phyloP scores from a whole-genome alignment of 2,797 vertebrate species.

The Garrulus glandarius region DNA sequence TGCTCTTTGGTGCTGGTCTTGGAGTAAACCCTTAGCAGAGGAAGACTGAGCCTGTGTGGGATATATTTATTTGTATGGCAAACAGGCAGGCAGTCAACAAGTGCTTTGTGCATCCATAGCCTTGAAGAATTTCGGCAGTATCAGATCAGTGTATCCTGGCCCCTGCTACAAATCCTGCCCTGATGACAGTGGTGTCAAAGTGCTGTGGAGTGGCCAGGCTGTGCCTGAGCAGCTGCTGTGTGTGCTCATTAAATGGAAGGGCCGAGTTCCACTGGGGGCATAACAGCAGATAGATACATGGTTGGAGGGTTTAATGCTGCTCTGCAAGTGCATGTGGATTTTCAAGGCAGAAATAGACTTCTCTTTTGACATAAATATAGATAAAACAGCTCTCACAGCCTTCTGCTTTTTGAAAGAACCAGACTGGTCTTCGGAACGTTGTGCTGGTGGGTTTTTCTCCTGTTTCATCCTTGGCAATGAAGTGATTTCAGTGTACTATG shows the following conservation, averaged over 20 bases:
- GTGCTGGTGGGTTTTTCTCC: neutral
- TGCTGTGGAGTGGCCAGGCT: neutral
- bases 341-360: neutral
- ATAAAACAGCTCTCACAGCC: neutral
- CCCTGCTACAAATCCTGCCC: neutral
- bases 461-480: neutral
- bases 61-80: neutral
- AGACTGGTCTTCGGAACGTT: neutral
- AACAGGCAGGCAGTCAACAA: neutral
- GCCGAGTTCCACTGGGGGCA: accelerated
- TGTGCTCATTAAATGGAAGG: neutral
- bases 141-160: neutral
- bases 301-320: neutral
- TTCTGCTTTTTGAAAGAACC: neutral
- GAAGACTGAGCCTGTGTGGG: neutral
- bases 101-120: neutral
- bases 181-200: neutral
- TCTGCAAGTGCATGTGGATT: neutral
- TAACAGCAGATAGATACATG: neutral
- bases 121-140: neutral
- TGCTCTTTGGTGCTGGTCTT: neutral
- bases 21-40: neutral
- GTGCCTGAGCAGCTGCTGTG: neutral
- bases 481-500: neutral
- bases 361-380: neutral